phyloP scores from a whole-genome alignment of 2,888 invertebrate species.

The Penaeus monodon region DNA sequence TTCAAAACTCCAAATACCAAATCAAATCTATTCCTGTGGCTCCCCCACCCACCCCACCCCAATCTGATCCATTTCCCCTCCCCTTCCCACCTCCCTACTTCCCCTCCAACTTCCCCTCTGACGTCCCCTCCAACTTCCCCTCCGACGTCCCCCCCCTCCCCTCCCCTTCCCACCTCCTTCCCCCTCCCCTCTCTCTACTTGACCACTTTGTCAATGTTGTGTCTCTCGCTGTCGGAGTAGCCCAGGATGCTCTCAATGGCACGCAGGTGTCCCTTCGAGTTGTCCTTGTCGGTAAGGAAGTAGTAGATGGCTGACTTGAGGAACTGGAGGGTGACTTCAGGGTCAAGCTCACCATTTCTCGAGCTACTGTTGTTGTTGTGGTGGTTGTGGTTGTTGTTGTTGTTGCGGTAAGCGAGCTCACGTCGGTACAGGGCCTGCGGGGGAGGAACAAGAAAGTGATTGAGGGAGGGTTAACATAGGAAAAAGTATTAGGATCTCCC shows the following conservation, averaged over 20 bases:
- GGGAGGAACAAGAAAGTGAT: neutral
- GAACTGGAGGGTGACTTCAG: slow-evolving; percentile 92
- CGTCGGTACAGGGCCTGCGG: slow-evolving; percentile 52
- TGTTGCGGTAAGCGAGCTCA: slow-evolving; percentile 45
- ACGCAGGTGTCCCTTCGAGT: slow-evolving; percentile 87
- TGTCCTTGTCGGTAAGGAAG: slow-evolving; percentile 90
- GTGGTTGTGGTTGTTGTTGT: slow-evolving; percentile 10
- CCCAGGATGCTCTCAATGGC: slow-evolving; percentile 93
- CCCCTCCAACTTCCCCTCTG: too few species aligned
- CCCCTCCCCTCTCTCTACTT: slow-evolving; percentile 10
- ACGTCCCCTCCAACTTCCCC: too few species aligned
- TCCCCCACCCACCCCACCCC: too few species aligned
- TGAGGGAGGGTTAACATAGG: too few species aligned
- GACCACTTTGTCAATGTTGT: slow-evolving; percentile 76
- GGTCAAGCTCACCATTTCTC: slow-evolving; percentile 73
- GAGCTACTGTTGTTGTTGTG: neutral
- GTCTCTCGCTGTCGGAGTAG: slow-evolving; percentile 84
- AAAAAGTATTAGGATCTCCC: too few species aligned
- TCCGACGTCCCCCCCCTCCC: too few species aligned
- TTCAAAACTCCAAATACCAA: neutral
- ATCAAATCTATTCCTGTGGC: neutral
- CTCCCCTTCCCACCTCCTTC: neutral
- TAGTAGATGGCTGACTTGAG: slow-evolving; percentile 93
- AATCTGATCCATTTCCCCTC: too few species aligned
- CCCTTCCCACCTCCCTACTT: too few species aligned